Base-by-base conservation (phyloP, 2,888 invertebrate genomes). In the Drosophila multiciliata region DNA sequence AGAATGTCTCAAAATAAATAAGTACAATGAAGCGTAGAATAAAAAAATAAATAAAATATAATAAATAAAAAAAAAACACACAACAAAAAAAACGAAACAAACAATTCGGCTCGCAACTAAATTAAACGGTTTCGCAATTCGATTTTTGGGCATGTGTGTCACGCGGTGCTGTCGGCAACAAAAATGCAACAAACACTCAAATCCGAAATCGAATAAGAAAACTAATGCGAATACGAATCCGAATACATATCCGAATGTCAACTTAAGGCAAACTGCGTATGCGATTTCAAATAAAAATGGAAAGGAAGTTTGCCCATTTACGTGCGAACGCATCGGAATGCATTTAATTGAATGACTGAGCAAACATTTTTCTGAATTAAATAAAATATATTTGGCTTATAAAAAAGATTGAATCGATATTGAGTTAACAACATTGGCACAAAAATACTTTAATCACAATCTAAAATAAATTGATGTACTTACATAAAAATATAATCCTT, bases 121-220 rank as follows among this genome's bases (percentile, higher is more conserved):
- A 84, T 87, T 85, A 85, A 87, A 72, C 74, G 75, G 81, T 87
- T 87, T 84, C 81, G 83, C 81, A 87, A 87, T 69, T 70, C 59
- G 58, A 64, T 68, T 80, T 85, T 84, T 85, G 83, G 84, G 55
- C 84, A 84, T 87, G 86, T 84, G 86, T 84, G 84, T 84, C 84
- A 87, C 69, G 75, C 66, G 74, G 63, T 26, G 49, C 50, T 71
- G 63, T 64, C 66, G 66, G 71, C 66, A 38, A 40, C 36, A 61
- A 58, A 61, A 71, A 65, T 67, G 73, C 72, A 53, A 45, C 49
- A 64, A 57, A 70, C 55, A 64, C 50, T 50, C 66, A 55, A 66
- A 64, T 42, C 40, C 64, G 29, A 58, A 52, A 36, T 5, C 35
- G 52, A 68, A 58, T 52, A 35, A 48, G 17, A 48, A 45, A 45